Percentiles rank a stretch among this genome's conserved stretches.
Conservation (phyloP, 2,797 vertebrate genomes). For the Melanotaenia parkinsoni region DNA sequence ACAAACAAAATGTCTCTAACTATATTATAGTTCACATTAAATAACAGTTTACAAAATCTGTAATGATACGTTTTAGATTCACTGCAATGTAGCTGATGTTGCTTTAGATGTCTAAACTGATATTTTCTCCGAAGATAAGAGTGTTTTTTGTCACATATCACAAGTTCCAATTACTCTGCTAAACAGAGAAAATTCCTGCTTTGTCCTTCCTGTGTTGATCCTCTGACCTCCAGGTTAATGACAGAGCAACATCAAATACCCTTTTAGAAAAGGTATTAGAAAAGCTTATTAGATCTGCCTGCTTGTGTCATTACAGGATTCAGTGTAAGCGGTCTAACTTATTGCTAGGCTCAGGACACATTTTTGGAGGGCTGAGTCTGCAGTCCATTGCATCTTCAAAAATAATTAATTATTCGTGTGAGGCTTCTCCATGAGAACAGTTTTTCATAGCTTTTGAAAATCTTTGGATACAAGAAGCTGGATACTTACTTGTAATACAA, state of each 20-base stretch:
- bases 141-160: background rate
- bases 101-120: background rate
- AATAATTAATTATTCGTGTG: constrained; percentile 66
- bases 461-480: constrained; percentile 36
- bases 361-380: constrained; percentile 56
- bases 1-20: background rate
- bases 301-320: constrained; percentile 64
- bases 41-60: background rate
- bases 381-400: constrained; percentile 50
- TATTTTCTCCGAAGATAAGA: background rate
- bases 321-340: constrained; percentile 51
- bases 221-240: constrained; percentile 72
- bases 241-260: constrained; percentile 57
- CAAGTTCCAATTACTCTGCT: constrained; percentile 17
- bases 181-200: constrained; percentile 27
- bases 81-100: background rate
- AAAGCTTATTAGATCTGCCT: constrained; percentile 63
- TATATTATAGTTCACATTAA: background rate
- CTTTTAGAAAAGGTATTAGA: constrained; percentile 68
- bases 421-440: constrained; percentile 55
- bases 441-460: constrained; percentile 57
- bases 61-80: background rate
- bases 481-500: constrained; percentile 43
- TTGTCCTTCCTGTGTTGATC: constrained; percentile 45
- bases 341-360: constrained; percentile 55